These are phyloP conservation scores for Isaurus tuberculatus DNA, from an alignment of 92 coral and sea anemone genomes.

Conservation along the genomic window DNA sequence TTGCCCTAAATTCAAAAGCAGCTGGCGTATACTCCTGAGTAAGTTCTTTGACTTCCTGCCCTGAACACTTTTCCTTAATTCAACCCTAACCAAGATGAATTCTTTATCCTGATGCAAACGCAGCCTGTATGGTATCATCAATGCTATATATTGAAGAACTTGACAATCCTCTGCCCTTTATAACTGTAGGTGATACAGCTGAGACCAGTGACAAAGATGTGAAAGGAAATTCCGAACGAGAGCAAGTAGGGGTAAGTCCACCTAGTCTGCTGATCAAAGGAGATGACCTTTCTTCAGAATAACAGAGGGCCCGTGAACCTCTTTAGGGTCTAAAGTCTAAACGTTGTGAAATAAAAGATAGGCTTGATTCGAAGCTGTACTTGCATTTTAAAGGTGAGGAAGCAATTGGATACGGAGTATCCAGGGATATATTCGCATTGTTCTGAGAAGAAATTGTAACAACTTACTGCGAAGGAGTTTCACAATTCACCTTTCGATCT, in stretches of 20 bases:
- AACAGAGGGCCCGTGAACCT: conserved; percentile 14
- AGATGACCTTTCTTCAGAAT: conserved; percentile 30
- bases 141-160: conserved; percentile 32
- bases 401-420: conserved; percentile 69
- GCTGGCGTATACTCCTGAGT: conserved; percentile 65
- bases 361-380: background rate
- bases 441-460: conserved; percentile 68
- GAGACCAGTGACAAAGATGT: conserved; percentile 20
- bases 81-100: conserved; percentile 3
- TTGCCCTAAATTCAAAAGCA: conserved; percentile 40
- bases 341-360: conserved; percentile 18
- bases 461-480: conserved; percentile 71
- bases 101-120: conserved; percentile 49
- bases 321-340: conserved; percentile 23
- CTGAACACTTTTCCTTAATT: conserved; percentile 52
- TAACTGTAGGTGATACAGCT: conserved; percentile 18
- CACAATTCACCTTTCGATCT: conserved; percentile 57
- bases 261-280: conserved; percentile 56
- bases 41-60: conserved; percentile 51
- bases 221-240: background rate
- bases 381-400: conserved; percentile 66
- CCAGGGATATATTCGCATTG: conserved; percentile 65
- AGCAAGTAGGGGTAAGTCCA: conserved; percentile 13
- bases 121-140: conserved; percentile 18
- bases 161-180: conserved; percentile 17